phyloP scores from a whole-genome alignment of 2,888 invertebrate species.

The Lasioglossum zephyrum region DNA sequence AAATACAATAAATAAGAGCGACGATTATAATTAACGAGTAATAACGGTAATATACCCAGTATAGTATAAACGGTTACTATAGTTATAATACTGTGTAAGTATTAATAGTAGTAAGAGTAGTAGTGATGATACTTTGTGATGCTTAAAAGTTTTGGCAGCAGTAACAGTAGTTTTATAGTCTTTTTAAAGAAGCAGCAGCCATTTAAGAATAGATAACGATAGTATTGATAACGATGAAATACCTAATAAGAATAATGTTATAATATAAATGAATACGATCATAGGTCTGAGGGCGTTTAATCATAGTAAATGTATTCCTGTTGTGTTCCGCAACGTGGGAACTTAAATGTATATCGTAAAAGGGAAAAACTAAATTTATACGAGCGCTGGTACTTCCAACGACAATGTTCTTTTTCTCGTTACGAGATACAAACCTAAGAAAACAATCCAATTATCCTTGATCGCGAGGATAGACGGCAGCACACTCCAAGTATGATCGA shows the following conservation, averaged over 20 bases:
- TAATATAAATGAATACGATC: conserved; percentile 23
- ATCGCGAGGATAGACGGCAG: conserved; percentile 37
- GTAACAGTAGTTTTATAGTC: conserved; percentile 14
- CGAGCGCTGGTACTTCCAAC: conserved; percentile 55
- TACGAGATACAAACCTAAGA: conserved; percentile 20
- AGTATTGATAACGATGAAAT: conserved; percentile 22
- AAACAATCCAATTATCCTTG: conserved; percentile 37
- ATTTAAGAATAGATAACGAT: conserved; percentile 43
- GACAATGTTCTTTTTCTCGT: conserved; percentile 29
- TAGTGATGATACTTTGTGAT: conserved; percentile 26
- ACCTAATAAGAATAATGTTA: conserved; percentile 22
- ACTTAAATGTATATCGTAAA: conserved; percentile 46
- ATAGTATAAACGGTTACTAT: conserved; percentile 48
- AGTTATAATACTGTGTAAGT: conserved; percentile 30
- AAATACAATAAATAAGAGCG: conserved; percentile 56
- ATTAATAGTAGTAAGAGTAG: conserved; percentile 43
- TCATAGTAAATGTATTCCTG: conserved; percentile 40
- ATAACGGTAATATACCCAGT: conserved; percentile 46
- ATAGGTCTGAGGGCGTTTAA: conserved; percentile 58
- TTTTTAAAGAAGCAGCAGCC: conserved; percentile 27
- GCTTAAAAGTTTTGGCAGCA: conserved; percentile 15
- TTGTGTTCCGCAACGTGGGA: conserved; percentile 42
- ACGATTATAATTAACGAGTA: conserved; percentile 49
- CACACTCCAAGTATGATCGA: conserved; percentile 37
- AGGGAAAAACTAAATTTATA: conserved; percentile 43